These are phyloP conservation scores for Prenolepis imparis DNA, from an alignment of 2,888 invertebrate species.

Conservation along the genomic window DNA sequence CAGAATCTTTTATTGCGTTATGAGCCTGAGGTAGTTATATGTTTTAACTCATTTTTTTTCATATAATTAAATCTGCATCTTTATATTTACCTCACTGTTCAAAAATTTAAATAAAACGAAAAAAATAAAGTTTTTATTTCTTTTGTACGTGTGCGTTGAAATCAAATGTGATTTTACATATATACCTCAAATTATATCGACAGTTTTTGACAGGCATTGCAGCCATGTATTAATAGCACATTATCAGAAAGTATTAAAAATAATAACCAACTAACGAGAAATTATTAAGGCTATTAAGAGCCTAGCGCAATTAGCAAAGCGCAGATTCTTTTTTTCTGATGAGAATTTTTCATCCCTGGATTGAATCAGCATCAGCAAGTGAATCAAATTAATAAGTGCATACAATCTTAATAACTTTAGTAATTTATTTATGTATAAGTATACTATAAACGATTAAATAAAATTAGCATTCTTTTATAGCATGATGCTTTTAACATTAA, in stretches of 20 bases:
- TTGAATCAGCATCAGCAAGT: too few species aligned
- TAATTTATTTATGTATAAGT: not conserved
- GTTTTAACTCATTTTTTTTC: conserved; percentile 3
- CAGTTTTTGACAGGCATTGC: conserved; percentile 9
- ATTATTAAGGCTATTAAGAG: too few species aligned
- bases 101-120: not conserved
- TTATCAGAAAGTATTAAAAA: not conserved
- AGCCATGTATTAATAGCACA: not conserved
- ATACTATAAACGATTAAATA: not conserved
- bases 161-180: not conserved
- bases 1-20: not conserved
- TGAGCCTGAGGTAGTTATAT: not conserved
- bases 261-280: not conserved
- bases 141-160: not conserved
- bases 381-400: too few species aligned
- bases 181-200: not conserved
- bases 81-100: not conserved
- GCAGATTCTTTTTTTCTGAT: too few species aligned
- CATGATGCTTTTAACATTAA: not conserved
- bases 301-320: too few species aligned
- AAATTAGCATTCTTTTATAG: not conserved
- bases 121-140: not conserved
- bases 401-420: too few species aligned
- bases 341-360: too few species aligned
- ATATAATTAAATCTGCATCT: not conserved